phyloP scores from a whole-genome alignment of 2,113 vertebrate genomes.

The Onychostoma macrolepis region DNA sequence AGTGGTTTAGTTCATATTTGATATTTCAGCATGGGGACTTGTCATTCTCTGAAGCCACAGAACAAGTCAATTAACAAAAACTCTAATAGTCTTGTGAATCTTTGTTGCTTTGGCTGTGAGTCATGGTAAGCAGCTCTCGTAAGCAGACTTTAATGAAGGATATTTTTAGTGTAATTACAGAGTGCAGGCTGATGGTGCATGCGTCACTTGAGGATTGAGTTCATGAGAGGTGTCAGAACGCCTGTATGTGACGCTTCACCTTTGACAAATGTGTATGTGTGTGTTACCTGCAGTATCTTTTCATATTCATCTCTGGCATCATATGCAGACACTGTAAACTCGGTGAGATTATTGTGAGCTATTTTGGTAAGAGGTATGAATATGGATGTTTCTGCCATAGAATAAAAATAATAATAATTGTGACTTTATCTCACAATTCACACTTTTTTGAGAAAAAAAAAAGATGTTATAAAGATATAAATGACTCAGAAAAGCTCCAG shows the following conservation, averaged over 20 bases:
- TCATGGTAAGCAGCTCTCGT: conserved; percentile 12
- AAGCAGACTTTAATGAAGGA: conserved; percentile 27
- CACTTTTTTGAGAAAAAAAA: no score
- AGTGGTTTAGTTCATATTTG: conserved; percentile 24
- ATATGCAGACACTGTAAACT: no score
- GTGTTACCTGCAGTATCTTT: background rate
- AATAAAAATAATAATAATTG: no score
- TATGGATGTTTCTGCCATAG: no score
- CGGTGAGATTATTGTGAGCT: no score
- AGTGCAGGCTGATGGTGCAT: background rate
- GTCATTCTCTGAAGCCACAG: background rate
- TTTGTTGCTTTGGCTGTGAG: conserved; percentile 21
- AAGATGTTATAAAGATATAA: no score
- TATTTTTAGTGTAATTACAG: conserved; percentile 49
- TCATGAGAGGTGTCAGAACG: conserved; percentile 5
- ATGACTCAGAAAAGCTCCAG: no score
- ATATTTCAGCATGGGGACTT: background rate
- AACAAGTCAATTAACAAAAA: conserved; percentile 7
- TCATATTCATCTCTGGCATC: no score
- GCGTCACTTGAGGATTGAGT: conserved; percentile 14
- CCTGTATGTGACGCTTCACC: background rate
- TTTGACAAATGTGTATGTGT: background rate
- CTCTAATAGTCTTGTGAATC: conserved; percentile 4
- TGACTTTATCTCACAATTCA: no score
- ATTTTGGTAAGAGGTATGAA: no score